Evolutionary conservation across 2,113 vertebrate genomes (phyloP).

Genomic region (Antechinus stuartii): DNA sequence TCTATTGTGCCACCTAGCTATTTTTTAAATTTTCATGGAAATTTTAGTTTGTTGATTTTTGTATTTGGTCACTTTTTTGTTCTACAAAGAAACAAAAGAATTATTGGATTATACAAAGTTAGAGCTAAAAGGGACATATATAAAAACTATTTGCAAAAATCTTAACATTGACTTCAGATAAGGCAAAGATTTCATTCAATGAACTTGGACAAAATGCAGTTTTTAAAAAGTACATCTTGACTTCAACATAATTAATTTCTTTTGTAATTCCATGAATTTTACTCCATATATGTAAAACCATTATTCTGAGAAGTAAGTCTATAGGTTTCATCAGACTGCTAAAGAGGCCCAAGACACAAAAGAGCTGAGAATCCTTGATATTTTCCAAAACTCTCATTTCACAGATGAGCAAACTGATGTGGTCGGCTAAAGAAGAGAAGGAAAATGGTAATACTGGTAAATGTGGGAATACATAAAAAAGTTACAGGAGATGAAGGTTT

Average conservation of each 20-base stretch:
- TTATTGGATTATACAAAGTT: not conserved
- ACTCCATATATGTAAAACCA: not conserved
- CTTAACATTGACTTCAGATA: not conserved
- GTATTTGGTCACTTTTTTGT: not conserved
- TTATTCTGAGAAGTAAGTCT: not conserved
- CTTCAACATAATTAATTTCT: not conserved
- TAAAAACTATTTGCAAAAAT: not conserved
- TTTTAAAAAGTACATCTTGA: not conserved
- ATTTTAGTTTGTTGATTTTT: not conserved
- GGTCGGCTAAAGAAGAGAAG: not conserved
- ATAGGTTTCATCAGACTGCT: not conserved
- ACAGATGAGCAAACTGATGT: not conserved
- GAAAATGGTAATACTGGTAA: not conserved
- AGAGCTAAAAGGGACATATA: not conserved
- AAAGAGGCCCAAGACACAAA: not conserved
- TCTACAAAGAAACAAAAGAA: not conserved
- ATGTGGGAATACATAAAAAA: not conserved
- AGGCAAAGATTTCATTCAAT: not conserved
- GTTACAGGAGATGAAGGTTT: not conserved
- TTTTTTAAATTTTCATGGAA: not conserved
- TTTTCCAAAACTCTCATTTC: not conserved
- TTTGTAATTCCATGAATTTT: not conserved
- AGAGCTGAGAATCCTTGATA: not conserved
- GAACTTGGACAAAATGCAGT: not conserved
- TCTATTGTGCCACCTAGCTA: no score